Evolutionary conservation across 2,113 vertebrate genomes (phyloP).

Genomic region (Sakesphorus luctuosus): DNA sequence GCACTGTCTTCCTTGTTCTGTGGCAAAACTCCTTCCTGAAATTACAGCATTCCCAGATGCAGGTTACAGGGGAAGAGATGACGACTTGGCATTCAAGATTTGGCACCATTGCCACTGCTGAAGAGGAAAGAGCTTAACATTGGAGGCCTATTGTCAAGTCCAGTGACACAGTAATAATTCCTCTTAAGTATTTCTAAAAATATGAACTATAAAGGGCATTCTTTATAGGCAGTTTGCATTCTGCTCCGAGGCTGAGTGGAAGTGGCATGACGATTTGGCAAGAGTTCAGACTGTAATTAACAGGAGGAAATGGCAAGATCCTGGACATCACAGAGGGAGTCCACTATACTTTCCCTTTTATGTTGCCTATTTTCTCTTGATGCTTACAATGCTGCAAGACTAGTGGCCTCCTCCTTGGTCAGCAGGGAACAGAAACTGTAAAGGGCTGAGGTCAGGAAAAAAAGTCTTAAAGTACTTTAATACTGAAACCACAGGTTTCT

Average conservation of each 20-base stretch:
- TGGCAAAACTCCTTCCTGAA: neutral
- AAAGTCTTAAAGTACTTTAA: neutral
- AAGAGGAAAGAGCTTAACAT: neutral
- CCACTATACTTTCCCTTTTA: neutral
- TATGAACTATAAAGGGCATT: constrained; percentile 40
- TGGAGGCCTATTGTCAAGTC: neutral
- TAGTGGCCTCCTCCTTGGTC: neutral
- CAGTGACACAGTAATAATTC: constrained; percentile 28
- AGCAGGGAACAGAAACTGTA: neutral
- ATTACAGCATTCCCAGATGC: neutral
- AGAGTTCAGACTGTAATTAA: constrained; percentile 45
- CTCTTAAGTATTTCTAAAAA: constrained; percentile 51
- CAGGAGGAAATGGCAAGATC: constrained; percentile 12
- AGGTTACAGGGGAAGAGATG: neutral
- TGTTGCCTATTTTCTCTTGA: neutral
- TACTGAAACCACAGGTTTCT: neutral
- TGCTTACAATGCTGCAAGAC: neutral
- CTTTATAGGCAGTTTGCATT: constrained; percentile 29
- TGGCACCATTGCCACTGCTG: neutral
- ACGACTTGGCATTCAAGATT: neutral
- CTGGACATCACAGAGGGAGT: neutral
- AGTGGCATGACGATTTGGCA: neutral
- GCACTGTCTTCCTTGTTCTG: neutral
- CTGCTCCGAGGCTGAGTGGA: constrained; percentile 29
- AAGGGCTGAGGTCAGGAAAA: neutral